These are phyloP conservation scores for Formica selysi DNA, from an alignment of 1,140 invertebrate species.

Conservation along the genomic window DNA sequence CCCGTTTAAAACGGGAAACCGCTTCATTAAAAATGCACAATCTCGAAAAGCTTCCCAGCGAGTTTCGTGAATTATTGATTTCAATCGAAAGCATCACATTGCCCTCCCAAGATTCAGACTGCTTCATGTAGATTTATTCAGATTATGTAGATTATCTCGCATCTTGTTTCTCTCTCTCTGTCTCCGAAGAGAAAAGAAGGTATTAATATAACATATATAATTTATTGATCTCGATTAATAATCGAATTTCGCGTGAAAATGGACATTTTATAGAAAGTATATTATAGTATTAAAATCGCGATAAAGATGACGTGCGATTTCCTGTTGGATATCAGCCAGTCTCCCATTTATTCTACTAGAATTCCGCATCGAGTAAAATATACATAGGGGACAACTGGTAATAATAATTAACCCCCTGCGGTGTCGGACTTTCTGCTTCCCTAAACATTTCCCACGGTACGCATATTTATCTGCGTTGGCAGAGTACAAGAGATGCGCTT, in stretches of 20 bases:
- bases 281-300: conserved; percentile 23
- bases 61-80: conserved; percentile 33
- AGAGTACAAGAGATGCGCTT: background rate
- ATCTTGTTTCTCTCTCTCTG: too few species aligned
- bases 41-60: background rate
- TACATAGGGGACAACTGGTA: conserved; percentile 12
- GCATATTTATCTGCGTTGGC: background rate
- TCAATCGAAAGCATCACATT: conserved; percentile 21
- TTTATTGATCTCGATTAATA: conserved; percentile 46
- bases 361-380: background rate
- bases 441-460: background rate
- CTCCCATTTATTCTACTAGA: conserved; percentile 4
- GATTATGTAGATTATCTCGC: conserved; percentile 28
- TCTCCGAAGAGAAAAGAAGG: background rate
- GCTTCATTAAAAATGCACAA: background rate
- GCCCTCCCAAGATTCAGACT: background rate
- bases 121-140: background rate
- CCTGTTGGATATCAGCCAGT: background rate
- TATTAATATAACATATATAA: too few species aligned
- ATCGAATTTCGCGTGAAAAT: background rate
- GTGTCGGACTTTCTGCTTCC: background rate
- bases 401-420: conserved; percentile 29
- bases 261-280: background rate
- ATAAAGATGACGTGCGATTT: conserved; percentile 43
- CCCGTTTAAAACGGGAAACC: background rate